Base-by-base conservation (phyloP, 2,888 invertebrate genomes). In the Abscondita cerata region DNA sequence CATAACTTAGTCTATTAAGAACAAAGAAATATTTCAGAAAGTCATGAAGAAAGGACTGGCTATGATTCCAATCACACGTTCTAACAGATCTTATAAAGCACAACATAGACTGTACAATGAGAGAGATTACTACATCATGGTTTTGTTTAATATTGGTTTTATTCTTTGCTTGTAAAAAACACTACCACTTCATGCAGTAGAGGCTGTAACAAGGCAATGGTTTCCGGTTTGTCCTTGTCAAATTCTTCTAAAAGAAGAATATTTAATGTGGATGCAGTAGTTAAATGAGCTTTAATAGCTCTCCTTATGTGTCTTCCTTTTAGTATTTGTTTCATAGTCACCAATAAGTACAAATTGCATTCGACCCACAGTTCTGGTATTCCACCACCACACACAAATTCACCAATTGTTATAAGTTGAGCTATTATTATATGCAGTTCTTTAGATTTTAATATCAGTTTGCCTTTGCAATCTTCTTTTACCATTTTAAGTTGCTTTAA, bases 381-480 rank as follows among this genome's bases (percentile, higher is more conserved):
- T 46, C 46, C 46, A 46, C 46, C 16, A 16, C 46, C 46, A 9
- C 46, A 46, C n/a, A 46, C 38, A 11, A 46, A 46, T n/a, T 46
- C 46, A 46, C 46, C 46, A 46, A 46, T 46, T 40, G 46, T 46
- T 46, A 13, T 46, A 46, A 46, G 19, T 46, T 46, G 46, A 46
- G 46, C 16, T 46, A 8, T 46, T 46, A 46, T 46, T 15, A 46
- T 12, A 46, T 18, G 19, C 46, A 46, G 46, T 18, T 12, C 13
- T n/a, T 18, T 13, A 46, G 16, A 18, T 18, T 46, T 46, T 46
- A 46, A 46, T 46, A 46, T 46, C 19, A 13, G 16, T 46, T 46
- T 46, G 19, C 46, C 46, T 46, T 46, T 46, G 46, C 16, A 46
- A 46, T 46, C 46, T 46, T 46, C 46, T 18, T 46, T 46, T 46